Percentiles rank a stretch among this genome's conserved stretches.
Conservation (phyloP, 2,797 vertebrate species). For the Macropus fuliginosus region DNA sequence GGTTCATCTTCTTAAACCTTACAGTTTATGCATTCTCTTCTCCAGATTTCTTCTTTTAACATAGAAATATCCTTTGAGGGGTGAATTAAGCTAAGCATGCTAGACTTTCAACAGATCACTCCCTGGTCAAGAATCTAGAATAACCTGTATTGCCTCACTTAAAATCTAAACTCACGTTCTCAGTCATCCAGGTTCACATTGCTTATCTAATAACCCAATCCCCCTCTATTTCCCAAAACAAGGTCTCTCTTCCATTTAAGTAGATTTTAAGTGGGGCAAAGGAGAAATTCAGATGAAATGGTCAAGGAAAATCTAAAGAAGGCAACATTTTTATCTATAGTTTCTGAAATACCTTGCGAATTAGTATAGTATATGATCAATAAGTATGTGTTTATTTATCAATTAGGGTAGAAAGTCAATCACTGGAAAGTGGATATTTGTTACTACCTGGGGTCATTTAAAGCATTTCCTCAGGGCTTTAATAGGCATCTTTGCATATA, state of each 20-base stretch:
- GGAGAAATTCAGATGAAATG: not conserved
- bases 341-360: not conserved
- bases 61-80: not conserved
- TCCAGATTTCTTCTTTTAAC: not conserved
- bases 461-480: not conserved
- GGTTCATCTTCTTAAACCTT: not conserved
- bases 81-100: not conserved
- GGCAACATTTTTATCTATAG: not conserved
- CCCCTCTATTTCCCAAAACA: not conserved
- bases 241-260: not conserved
- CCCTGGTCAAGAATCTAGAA: not conserved
- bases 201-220: not conserved
- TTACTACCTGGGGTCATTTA: not conserved
- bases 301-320: not conserved
- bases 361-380: not conserved
- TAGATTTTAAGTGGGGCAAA: not conserved
- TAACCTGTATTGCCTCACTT: not conserved
- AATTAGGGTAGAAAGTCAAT: not conserved
- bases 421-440: not conserved
- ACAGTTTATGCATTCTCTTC: not conserved
- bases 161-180: not conserved
- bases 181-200: not conserved
- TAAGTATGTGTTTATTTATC: not conserved
- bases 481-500: not conserved
- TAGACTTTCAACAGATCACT: not conserved